A percentile compares a stretch with the other conserved stretches of the same genome.
Evolutionary conservation across 2,797 vertebrate species (phyloP).

Genomic region (Eulemur albifrons): DNA sequence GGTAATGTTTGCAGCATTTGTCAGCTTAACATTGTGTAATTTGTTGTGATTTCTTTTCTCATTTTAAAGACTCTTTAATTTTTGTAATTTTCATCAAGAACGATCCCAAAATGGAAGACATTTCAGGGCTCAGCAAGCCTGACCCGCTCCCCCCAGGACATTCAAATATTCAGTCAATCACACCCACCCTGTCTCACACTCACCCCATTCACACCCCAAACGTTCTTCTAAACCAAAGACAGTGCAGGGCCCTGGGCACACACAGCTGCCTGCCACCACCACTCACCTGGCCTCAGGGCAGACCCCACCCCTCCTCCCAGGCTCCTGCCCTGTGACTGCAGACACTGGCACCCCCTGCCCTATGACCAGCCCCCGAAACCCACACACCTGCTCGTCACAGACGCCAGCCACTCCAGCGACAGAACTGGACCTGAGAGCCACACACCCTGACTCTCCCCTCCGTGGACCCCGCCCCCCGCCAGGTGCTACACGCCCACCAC

Average conservation of each 20-base stretch:
- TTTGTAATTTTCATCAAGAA: not conserved
- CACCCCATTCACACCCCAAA: fast-evolving
- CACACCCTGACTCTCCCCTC: too few species aligned
- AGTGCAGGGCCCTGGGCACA: not conserved
- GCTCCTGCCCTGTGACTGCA: not conserved
- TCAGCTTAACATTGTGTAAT: not conserved
- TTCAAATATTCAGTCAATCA: not conserved
- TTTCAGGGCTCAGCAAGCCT: not conserved
- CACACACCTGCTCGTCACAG: not conserved
- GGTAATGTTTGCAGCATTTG: not conserved
- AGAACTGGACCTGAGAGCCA: not conserved
- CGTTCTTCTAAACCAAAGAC: not conserved
- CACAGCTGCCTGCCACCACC: not conserved
- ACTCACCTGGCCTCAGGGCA: not conserved
- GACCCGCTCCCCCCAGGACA: not conserved
- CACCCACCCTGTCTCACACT: too few species aligned
- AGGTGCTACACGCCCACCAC: fast-evolving
- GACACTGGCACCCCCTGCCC: not conserved
- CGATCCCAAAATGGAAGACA: not conserved
- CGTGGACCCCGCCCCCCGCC: not conserved
- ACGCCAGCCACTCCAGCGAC: not conserved
- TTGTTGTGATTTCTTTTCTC: not conserved
- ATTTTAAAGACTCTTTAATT: not conserved
- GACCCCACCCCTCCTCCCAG: not conserved
- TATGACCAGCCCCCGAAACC: not conserved